Evolutionary conservation across 1,140 invertebrate species (phyloP).

Genomic region (Hydropsyche tenuis): DNA sequence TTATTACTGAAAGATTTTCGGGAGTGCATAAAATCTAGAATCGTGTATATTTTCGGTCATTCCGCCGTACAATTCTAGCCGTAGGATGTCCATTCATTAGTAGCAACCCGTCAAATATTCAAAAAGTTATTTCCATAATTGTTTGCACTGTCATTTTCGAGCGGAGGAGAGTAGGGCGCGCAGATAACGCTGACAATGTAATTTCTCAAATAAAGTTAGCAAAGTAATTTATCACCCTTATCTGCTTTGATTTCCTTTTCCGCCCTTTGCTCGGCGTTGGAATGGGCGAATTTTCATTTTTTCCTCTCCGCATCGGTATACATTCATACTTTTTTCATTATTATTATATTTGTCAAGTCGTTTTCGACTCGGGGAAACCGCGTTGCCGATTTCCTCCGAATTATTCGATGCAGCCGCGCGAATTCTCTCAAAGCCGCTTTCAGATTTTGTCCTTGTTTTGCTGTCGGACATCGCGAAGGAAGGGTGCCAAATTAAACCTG

Average conservation of each 20-base stretch:
- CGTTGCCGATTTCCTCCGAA: neutral
- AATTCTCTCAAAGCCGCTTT: too few relatives aligned
- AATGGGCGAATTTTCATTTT: neutral
- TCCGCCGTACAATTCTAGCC: too few relatives aligned
- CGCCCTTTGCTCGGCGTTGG: neutral
- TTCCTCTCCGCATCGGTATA: too few relatives aligned
- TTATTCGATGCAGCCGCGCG: neutral
- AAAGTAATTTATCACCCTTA: conserved; percentile 50
- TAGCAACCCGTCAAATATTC: conserved; percentile 26
- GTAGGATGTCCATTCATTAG: conserved; percentile 23
- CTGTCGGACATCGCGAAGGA: neutral
- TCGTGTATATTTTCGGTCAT: too few relatives aligned
- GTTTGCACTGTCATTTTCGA: conserved; percentile 48
- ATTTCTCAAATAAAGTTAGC: conserved; percentile 50
- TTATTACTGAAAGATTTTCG: too few relatives aligned
- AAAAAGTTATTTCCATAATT: conserved; percentile 43
- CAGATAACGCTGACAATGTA: conserved; percentile 45
- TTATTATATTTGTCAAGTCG: conserved; percentile 16
- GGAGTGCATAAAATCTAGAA: too few relatives aligned
- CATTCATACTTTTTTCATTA: neutral
- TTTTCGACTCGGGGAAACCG: conserved; percentile 19
- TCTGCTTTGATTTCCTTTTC: conserved; percentile 38
- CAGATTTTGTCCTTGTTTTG: too few relatives aligned
- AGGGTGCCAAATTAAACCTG: conserved; percentile 17
- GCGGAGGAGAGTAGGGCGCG: neutral